Evolutionary conservation across 2,113 vertebrate species (phyloP), one percentile per base, ranked within the genome.

Genomic region (Pheucticus melanocephalus): DNA sequence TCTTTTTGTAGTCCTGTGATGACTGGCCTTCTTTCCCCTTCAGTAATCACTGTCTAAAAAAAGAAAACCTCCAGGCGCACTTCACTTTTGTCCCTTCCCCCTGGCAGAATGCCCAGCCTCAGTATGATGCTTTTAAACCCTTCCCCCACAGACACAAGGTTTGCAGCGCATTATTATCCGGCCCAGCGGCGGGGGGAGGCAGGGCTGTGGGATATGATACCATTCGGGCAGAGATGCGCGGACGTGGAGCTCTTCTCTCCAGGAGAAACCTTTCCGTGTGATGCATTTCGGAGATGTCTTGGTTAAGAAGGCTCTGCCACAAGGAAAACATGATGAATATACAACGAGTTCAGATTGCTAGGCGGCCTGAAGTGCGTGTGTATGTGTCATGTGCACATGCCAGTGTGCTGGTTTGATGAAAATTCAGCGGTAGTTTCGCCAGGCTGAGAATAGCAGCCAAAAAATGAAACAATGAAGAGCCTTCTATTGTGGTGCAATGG

Each of bases 91-190:
- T 97, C 96, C 78, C 81, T 92, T 91, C 84, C 86, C 48, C 48
- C 92, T 97, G 82, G 96, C 97, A 96, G 94, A 48, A 77, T 35
- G 97, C 97, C 97, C 96, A 91, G 97, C 82, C 95, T 87, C 93
- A 95, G 94, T 95, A 20, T 83, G 97, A 97, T 91, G 96, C 96
- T 96, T 97, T 96, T 92, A 97, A 97, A 95, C 82, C 90, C 78
- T 92, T 82, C 86, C 68, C 94, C 83, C 50, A 35, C 88, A 85
- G 91, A 89, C 90, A 86, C 92, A 82, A 94, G 91, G 72, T 97
- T 95, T 96, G 63, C 89, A 85, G 63, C 77, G 21, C 71, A 23
- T 86, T 57, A 66, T 91, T 92, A 78, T 95, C 92, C 81, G 47
- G 84, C 54, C 18, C 21, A 75, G 71, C 77, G 63, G 51, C 53